These are phyloP conservation scores for Zapus hudsonius DNA, from an alignment of 2,113 vertebrate genomes.

Conservation along the genomic window DNA sequence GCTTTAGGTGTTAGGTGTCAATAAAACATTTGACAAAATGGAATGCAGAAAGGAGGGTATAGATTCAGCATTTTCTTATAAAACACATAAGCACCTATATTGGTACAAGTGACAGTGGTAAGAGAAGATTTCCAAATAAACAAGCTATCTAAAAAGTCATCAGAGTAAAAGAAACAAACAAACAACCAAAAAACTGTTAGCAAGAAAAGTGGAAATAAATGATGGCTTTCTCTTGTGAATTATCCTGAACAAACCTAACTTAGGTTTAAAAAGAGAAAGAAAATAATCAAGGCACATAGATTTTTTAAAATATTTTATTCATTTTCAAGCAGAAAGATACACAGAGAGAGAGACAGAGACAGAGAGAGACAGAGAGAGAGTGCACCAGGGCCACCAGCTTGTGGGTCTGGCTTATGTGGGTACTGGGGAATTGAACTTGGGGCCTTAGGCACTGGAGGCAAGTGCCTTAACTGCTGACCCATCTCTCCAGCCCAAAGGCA, in stretches of 20 bases:
- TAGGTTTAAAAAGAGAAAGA: neutral
- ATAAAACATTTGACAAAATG: slow-evolving; percentile 41
- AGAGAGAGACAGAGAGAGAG: too few species aligned
- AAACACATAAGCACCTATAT: slow-evolving; percentile 59
- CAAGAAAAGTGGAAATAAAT: slow-evolving; percentile 61
- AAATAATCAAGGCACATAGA: neutral
- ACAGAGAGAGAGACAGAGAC: too few species aligned
- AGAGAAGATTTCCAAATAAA: slow-evolving; percentile 71
- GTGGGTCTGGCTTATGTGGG: too few species aligned
- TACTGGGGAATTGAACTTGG: too few species aligned
- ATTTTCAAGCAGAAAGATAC: too few species aligned
- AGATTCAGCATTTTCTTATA: slow-evolving; percentile 54
- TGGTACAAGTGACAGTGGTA: slow-evolving; percentile 47
- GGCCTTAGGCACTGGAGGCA: too few species aligned
- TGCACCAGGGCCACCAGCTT: too few species aligned
- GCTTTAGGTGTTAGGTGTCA: too few species aligned
- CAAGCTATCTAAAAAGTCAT: slow-evolving; percentile 38
- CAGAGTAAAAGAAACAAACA: neutral
- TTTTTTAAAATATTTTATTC: too few species aligned
- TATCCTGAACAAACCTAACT: neutral
- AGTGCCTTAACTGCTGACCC: too few species aligned
- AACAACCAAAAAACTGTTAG: slow-evolving; percentile 1
- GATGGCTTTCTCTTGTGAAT: slow-evolving; percentile 43
- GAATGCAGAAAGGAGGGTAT: neutral
- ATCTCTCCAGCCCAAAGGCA: too few species aligned